Evolutionary conservation across 1,140 invertebrate genomes (phyloP), one percentile per base, ranked within the genome.

Genomic region (Chelonus insularis): DNA sequence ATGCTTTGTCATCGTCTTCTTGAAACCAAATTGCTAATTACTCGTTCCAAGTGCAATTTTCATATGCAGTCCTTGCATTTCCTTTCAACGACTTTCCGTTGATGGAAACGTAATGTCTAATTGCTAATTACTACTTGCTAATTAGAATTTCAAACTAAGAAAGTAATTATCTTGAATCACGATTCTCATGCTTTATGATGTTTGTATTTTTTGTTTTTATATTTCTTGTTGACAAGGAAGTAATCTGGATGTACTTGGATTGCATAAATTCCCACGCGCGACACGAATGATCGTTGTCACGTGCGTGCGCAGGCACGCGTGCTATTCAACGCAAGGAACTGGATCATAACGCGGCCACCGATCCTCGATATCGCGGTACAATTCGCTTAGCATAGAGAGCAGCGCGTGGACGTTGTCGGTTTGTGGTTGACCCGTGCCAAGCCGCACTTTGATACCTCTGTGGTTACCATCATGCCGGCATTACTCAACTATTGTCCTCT

Each of bases 381-480:
- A 25, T 7, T 52, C 21, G 50, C 18, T 21, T 16, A 52, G 50
- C 14, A 32, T 52, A 52, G 50, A 50, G 50, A 55, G 52, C 52
- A 55, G 52, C 52, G 62, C 70, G 69, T 74, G 73, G 72, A 75
- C 71, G 65, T 72, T 71, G 68, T 76, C 66, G 74, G 72, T 75
- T 72, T 76, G 74, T 66, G 75, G 75, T 77, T 69, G 70, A 72
- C 69, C 71, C 68, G 70, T 72, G 72, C 21, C 66, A 45, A 45
- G 62, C 69, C 68, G 56, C 65, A 58, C 68, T 67, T 54, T 66
- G 70, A 73, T 75, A 73, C 66, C 72, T 75, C 70, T 76, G 73
- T 64, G 73, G 75, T 75, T 59, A 64, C 12, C 52, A 57, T 57
- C 51, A 60, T 60, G 67, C 71, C 70, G 71, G 70, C 71, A 43